Evolutionary conservation across 2,113 vertebrate species (phyloP).

Genomic region (Sminthopsis crassicaudata): DNA sequence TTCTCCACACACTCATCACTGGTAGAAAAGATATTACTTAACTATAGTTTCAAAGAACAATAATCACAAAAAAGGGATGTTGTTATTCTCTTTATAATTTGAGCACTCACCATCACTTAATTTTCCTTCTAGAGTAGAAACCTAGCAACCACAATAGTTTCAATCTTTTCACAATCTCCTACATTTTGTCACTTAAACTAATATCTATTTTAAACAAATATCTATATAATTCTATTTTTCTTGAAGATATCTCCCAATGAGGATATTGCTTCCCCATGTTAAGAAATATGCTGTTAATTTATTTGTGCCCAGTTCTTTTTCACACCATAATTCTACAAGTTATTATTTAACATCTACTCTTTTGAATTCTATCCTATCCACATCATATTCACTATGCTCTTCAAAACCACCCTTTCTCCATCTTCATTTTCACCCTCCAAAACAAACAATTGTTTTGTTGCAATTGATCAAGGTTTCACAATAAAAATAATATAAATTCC

Average conservation of each 20-base stretch:
- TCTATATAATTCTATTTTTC: neutral
- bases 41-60: neutral
- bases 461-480: neutral
- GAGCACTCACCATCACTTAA: neutral
- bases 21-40: neutral
- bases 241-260: neutral
- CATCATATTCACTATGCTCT: neutral
- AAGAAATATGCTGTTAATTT: neutral
- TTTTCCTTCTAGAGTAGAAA: neutral
- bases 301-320: neutral
- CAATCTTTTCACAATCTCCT: neutral
- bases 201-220: no score
- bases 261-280: neutral
- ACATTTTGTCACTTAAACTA: neutral
- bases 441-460: neutral
- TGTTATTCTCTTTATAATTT: neutral
- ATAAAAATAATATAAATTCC: neutral
- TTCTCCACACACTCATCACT: neutral
- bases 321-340: neutral
- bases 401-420: neutral
- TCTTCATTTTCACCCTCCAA: neutral
- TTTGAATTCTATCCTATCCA: neutral
- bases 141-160: neutral
- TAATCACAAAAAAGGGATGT: neutral
- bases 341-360: no score